These are phyloP conservation scores for Actinia tenebrosa DNA, from an alignment of 64 coral and sea anemone species.

Conservation along the genomic window DNA sequence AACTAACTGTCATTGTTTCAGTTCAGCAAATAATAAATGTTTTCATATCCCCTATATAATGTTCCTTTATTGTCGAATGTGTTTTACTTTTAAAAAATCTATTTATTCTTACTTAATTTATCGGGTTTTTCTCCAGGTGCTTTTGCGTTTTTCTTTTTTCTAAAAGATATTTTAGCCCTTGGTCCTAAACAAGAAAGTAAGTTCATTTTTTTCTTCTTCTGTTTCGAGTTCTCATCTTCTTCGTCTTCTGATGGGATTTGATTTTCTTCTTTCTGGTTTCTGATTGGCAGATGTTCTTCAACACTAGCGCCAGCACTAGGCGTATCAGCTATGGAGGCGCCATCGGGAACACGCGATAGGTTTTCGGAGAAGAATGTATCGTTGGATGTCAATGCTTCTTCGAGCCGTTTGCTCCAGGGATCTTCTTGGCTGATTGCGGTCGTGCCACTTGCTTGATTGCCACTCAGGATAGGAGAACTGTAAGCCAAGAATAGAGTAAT, in stretches of 20 bases:
- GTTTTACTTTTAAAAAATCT: not conserved
- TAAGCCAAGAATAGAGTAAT: not conserved
- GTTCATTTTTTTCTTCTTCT: slow-evolving; percentile 5
- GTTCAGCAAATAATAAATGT: not conserved
- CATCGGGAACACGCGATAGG: slow-evolving; percentile 41
- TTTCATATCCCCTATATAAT: not conserved
- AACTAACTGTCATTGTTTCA: too few species aligned
- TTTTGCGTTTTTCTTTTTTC: not conserved
- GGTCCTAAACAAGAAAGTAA: slow-evolving; percentile 13
- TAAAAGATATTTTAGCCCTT: slow-evolving; percentile 6
- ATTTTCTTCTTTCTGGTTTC: not conserved
- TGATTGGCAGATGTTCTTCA: not conserved
- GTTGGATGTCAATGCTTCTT: not conserved
- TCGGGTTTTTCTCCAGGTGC: not conserved
- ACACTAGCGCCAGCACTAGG: not conserved
- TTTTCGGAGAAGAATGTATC: not conserved
- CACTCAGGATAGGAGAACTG: not conserved
- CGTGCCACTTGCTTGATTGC: not conserved
- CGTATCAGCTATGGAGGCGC: slow-evolving; percentile 20
- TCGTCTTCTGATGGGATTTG: not conserved
- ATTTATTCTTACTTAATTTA: not conserved
- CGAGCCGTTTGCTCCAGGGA: slow-evolving; percentile 2
- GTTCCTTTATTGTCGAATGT: not conserved
- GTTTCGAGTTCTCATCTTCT: not conserved
- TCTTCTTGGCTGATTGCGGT: not conserved